Base-by-base conservation (phyloP, 1,140 invertebrate species). In the Pseudomyrmex cubaensis region DNA sequence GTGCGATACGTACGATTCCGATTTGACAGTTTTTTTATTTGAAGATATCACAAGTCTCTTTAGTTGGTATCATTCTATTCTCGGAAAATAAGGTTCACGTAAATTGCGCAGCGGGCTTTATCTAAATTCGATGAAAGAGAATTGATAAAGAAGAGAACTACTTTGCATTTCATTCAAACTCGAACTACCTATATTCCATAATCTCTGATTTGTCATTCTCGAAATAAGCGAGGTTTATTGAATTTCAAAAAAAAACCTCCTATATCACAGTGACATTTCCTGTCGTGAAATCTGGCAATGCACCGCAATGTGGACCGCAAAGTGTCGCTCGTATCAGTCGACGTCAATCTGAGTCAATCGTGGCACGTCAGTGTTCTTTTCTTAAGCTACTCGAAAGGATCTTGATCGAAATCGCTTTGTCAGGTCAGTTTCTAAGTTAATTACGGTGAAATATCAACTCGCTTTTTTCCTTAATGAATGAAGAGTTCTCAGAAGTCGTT, bases 241-340 rank as follows among this genome's bases (percentile, higher is more conserved):
- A 35, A 35, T 35, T 35, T 35, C 4, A 35, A 35, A 35, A 35
- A 35, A 35, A 25, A 25, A 67, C 20, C 20, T n/a, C 20, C 20
- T 67, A 76, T 20, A 25, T 77, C 22, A 25, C 7, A 69, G 22
- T 46, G 75, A 69, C 75, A 78, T 69, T 56, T 77, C 17, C 35
- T 35, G 54, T 66, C 17, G 52, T 25, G 20, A 56, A 70, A 85
- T 56, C 72, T 63, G 44, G 7, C 13, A n/a, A 67, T 17, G 35
- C 17, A 25, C 25, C 25, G 2, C 25, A 25, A 25, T 25, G n/a
- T n/a, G 62, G 52, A 44, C 35, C 50, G 44, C 61, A 63, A 70
- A n/a, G 20, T 46, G 35, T 20, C 35, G 50, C 12, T 73, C 70
- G 66, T 50, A 50, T 54, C 61, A 44, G 52, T 66, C 25, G 17